A percentile compares a stretch with the other conserved stretches of the same genome.
Evolutionary conservation across 2,888 invertebrate species (phyloP).

Genomic region (Phengaris alcon): DNA sequence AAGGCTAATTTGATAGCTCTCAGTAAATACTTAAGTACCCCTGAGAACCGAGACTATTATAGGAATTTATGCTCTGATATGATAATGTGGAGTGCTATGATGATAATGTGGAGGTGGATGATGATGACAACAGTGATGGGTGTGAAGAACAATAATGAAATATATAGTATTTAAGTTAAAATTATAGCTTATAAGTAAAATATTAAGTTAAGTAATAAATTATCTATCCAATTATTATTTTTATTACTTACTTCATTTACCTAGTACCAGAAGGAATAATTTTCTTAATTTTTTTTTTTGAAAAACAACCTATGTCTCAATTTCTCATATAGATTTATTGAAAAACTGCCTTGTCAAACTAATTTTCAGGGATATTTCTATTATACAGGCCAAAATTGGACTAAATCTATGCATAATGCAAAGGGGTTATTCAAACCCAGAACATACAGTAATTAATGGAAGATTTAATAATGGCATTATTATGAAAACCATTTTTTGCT

Average conservation of each 20-base stretch:
- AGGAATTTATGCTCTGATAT: background rate
- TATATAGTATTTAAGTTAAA: slow-evolving; percentile 17
- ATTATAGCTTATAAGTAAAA: slow-evolving; percentile 4
- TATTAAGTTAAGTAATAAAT: background rate
- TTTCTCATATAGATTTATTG: background rate
- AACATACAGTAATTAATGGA: background rate
- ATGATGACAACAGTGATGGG: background rate
- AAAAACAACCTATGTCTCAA: background rate
- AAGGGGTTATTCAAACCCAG: background rate
- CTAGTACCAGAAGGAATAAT: background rate
- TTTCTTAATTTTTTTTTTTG: background rate
- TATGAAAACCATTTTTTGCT: slow-evolving; percentile 21
- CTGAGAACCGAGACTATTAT: background rate
- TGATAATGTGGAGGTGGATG: slow-evolving; percentile 16
- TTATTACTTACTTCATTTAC: background rate
- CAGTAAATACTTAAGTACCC: background rate
- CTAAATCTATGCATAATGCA: background rate
- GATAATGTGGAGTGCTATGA: slow-evolving; percentile 1
- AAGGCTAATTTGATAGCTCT: background rate
- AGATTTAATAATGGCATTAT: slow-evolving; percentile 5
- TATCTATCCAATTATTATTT: background rate
- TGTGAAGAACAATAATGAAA: slow-evolving; percentile 18
- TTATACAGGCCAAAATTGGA: no score
- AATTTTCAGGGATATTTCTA: no score
- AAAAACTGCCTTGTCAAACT: no score